Evolutionary conservation across 1,140 invertebrate genomes (phyloP).

Genomic region (Drosophila carrolli): DNA sequence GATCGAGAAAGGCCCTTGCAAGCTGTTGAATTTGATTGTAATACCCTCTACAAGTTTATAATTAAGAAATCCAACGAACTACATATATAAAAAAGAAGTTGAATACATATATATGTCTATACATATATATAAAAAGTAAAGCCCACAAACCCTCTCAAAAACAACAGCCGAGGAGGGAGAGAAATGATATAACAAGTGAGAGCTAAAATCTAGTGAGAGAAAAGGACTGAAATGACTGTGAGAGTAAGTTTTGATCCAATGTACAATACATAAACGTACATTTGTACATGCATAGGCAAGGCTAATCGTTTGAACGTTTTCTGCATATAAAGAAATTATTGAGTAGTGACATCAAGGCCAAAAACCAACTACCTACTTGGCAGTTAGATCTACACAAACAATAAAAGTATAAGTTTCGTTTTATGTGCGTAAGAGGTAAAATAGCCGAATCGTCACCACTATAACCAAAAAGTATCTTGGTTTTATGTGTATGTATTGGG

Average conservation of each 20-base stretch:
- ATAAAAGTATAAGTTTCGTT: no score
- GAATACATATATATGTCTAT: background rate
- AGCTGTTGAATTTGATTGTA: no score
- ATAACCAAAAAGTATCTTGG: constrained; percentile 12
- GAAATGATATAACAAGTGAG: background rate
- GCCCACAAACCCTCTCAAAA: background rate
- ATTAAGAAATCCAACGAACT: constrained; percentile 1
- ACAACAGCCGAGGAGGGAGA: background rate
- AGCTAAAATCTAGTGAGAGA: background rate
- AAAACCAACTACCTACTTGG: background rate
- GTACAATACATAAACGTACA: background rate
- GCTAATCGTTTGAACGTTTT: background rate
- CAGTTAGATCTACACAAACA: no score
- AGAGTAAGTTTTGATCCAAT: background rate
- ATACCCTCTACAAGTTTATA: background rate
- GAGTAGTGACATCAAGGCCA: background rate
- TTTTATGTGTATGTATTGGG: constrained; percentile 27
- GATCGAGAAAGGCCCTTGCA: no score
- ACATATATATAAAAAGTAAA: background rate
- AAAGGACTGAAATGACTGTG: background rate
- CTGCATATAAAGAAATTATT: background rate
- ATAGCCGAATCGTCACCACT: constrained; percentile 25
- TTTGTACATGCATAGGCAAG: background rate
- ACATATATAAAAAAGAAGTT: background rate
- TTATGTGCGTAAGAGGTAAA: background rate